phyloP scores from a whole-genome alignment of 2,113 vertebrate genomes.

The Calyptomena viridis region DNA sequence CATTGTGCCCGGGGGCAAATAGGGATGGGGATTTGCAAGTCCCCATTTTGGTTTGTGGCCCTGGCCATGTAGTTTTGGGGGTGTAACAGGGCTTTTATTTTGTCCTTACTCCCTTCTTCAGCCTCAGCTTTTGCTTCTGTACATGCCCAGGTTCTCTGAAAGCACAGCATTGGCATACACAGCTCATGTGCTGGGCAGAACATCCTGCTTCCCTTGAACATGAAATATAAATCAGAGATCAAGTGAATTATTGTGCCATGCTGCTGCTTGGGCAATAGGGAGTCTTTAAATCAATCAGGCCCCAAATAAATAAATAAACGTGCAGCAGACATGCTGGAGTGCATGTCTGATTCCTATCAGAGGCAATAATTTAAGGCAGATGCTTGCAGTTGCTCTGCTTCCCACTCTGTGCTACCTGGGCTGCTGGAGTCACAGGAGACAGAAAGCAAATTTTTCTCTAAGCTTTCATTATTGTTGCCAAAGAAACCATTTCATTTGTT shows the following conservation, averaged over 20 bases:
- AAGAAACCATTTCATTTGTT: constrained; percentile 55
- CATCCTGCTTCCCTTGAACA: neutral
- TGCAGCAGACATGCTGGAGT: constrained; percentile 46
- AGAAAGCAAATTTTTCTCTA: neutral
- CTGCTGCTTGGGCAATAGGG: constrained; percentile 41
- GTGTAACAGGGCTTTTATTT: neutral
- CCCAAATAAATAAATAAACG: constrained; percentile 60
- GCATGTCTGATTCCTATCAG: constrained; percentile 57
- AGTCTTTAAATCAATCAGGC: constrained; percentile 62
- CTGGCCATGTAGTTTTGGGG: neutral
- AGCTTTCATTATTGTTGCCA: constrained; percentile 51
- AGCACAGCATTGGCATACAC: neutral
- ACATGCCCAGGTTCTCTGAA: neutral
- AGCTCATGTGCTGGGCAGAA: neutral
- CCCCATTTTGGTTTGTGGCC: neutral
- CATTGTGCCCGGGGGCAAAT: neutral
- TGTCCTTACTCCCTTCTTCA: neutral
- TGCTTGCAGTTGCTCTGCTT: neutral
- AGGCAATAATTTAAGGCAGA: constrained; percentile 55
- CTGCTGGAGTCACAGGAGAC: neutral
- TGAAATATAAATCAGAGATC: constrained; percentile 56
- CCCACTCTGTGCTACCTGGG: neutral
- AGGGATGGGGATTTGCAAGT: neutral
- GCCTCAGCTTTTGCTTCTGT: neutral
- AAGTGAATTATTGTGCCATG: constrained; percentile 57